Conservation (phyloP, 2,888 invertebrate species). For the Aphidius colemani region DNA sequence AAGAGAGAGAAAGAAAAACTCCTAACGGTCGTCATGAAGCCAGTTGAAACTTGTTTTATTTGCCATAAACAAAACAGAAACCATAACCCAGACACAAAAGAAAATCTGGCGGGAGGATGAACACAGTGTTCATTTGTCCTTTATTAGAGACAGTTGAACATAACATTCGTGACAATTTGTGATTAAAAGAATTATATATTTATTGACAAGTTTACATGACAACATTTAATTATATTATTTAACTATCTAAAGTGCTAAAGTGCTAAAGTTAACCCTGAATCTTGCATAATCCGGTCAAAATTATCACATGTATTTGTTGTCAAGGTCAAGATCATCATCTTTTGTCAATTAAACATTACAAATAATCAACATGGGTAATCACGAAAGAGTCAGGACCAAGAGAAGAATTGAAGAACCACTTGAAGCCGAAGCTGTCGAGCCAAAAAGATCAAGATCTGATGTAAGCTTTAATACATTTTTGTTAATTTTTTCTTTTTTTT, state of each 20-base stretch:
- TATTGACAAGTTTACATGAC: too few species aligned
- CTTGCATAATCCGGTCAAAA: background rate
- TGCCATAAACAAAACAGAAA: too few species aligned
- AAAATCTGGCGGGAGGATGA: slow-evolving; percentile 13
- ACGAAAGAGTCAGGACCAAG: background rate
- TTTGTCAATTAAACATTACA: background rate
- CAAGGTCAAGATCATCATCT: too few species aligned
- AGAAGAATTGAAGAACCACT: background rate
- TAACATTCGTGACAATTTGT: too few species aligned
- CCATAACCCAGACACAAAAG: background rate
- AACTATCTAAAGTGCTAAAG: too few species aligned
- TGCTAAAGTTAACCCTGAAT: background rate
- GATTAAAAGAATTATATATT: too few species aligned
- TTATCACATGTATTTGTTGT: background rate
- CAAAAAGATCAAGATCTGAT: background rate
- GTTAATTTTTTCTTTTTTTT: too few species aligned
- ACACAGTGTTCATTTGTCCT: too few species aligned
- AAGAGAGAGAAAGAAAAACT: background rate
- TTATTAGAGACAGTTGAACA: too few species aligned
- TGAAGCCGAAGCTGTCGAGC: background rate
- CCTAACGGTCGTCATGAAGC: background rate
- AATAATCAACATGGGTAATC: background rate
- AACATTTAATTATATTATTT: too few species aligned
- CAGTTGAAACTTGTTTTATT: slow-evolving; percentile 1
- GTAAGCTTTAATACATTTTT: background rate